Conservation (phyloP, 1,140 invertebrate species). For the Trichogramma pretiosum region DNA sequence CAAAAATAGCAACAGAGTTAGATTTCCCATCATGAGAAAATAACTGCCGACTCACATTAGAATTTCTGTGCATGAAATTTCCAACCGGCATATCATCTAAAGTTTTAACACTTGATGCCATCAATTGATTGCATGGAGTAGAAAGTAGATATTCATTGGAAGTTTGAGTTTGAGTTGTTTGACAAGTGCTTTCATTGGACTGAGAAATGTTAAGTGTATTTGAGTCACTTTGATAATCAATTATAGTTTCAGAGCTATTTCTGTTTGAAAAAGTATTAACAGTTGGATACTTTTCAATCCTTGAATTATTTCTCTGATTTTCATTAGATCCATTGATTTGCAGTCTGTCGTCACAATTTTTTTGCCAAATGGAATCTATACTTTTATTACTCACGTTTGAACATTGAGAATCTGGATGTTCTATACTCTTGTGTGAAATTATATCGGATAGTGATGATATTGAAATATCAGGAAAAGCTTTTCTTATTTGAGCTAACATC, state of each 20-base stretch:
- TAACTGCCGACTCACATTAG: conserved; percentile 31
- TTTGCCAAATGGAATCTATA: neutral
- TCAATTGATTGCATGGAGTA: neutral
- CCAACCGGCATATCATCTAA: conserved; percentile 18
- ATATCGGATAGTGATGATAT: conserved; percentile 22
- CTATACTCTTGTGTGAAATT: conserved; percentile 10
- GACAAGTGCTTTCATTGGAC: conserved; percentile 1
- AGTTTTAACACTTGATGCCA: conserved; percentile 8
- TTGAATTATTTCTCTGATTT: neutral
- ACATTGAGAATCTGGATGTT: neutral
- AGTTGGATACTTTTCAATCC: neutral
- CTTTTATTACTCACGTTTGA: neutral
- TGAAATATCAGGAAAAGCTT: conserved; percentile 33
- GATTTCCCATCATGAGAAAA: conserved; percentile 34
- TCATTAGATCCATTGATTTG: conserved; percentile 8
- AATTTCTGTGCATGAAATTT: conserved; percentile 18
- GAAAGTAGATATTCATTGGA: neutral
- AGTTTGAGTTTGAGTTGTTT: conserved; percentile 5
- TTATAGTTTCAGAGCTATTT: too few relatives aligned
- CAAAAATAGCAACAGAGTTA: conserved; percentile 23
- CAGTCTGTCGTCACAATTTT: neutral
- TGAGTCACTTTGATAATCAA: neutral
- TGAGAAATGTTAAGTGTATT: conserved; percentile 4
- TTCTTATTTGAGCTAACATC: conserved; percentile 48
- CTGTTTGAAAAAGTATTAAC: neutral